Evolutionary conservation across 2,888 invertebrate species (phyloP).

Genomic region (Hirtodrosophila confusa): DNA sequence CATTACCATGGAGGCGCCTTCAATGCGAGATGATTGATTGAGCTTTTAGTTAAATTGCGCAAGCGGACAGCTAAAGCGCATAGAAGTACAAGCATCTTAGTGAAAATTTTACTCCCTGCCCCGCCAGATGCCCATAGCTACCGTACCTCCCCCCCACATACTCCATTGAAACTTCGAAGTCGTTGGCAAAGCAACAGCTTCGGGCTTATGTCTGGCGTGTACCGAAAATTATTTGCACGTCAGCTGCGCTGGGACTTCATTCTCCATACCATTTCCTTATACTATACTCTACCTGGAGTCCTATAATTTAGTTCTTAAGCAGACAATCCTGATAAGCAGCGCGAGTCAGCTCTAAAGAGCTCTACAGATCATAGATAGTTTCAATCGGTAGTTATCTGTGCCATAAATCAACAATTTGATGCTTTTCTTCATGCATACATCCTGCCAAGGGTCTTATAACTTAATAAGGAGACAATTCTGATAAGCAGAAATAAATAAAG

Average conservation of each 20-base stretch:
- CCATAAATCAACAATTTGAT: too few species aligned
- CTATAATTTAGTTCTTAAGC: neutral
- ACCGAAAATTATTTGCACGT: slow-evolving; percentile 43
- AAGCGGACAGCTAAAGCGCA: slow-evolving; percentile 49
- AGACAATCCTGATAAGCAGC: too few species aligned
- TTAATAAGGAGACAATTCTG: too few species aligned
- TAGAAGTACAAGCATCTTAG: slow-evolving; percentile 52
- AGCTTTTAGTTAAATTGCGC: slow-evolving; percentile 74
- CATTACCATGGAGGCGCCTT: slow-evolving; percentile 52
- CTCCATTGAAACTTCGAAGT: slow-evolving; percentile 37
- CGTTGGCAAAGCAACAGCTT: slow-evolving; percentile 58
- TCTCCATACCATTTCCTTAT: slow-evolving; percentile 17
- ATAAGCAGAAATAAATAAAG: too few species aligned
- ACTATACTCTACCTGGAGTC: slow-evolving; percentile 2
- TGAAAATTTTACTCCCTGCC: slow-evolving; percentile 30
- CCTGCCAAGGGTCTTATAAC: too few species aligned
- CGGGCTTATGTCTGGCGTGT: slow-evolving; percentile 46
- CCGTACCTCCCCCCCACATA: slow-evolving; percentile 7
- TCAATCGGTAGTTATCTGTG: too few species aligned
- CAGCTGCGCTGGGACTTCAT: slow-evolving; percentile 40
- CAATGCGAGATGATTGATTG: slow-evolving; percentile 68
- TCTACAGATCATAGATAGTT: too few species aligned
- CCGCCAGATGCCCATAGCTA: too few species aligned
- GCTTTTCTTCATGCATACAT: too few species aligned
- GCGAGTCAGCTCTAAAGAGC: too few species aligned